Evolutionary conservation across 2,888 invertebrate genomes (phyloP).

Genomic region (Eupithecia vulgata): DNA sequence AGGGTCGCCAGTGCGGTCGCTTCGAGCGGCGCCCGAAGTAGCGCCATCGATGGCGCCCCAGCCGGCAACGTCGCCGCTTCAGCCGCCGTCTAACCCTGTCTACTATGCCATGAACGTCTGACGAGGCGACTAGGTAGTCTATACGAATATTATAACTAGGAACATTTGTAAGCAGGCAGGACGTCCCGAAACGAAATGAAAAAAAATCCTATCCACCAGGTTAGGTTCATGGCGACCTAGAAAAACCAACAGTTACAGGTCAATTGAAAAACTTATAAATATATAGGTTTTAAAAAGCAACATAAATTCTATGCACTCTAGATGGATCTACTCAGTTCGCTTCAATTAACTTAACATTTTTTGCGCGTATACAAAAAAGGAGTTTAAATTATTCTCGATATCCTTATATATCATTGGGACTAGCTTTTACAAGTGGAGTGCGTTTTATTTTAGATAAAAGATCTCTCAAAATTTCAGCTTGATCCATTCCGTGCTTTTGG

Average conservation of each 20-base stretch:
- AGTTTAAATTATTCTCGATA: too few species aligned
- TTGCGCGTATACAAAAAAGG: too few species aligned
- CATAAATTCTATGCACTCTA: too few species aligned
- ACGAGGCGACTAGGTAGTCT: conserved; percentile 85
- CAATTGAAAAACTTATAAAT: too few species aligned
- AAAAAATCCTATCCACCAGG: too few species aligned
- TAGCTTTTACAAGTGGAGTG: background rate
- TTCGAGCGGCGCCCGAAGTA: conserved; percentile 88
- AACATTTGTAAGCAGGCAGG: background rate
- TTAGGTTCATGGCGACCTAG: background rate
- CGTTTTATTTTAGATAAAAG: background rate
- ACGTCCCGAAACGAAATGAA: too few species aligned
- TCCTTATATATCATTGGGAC: too few species aligned
- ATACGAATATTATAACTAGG: background rate
- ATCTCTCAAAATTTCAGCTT: background rate
- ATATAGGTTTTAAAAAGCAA: too few species aligned
- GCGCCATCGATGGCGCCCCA: conserved; percentile 61
- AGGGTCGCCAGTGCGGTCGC: conserved; percentile 87
- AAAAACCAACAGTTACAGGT: background rate
- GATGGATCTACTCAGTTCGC: too few species aligned
- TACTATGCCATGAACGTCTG: conserved; percentile 95
- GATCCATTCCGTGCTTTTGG: background rate
- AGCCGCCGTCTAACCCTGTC: conserved; percentile 82
- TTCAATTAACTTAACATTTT: too few species aligned
- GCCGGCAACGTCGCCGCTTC: conserved; percentile 77